Evolutionary conservation across 2,113 vertebrate species (phyloP), one percentile per base, ranked within the genome.

Genomic region (Terrapene triunguis): DNA sequence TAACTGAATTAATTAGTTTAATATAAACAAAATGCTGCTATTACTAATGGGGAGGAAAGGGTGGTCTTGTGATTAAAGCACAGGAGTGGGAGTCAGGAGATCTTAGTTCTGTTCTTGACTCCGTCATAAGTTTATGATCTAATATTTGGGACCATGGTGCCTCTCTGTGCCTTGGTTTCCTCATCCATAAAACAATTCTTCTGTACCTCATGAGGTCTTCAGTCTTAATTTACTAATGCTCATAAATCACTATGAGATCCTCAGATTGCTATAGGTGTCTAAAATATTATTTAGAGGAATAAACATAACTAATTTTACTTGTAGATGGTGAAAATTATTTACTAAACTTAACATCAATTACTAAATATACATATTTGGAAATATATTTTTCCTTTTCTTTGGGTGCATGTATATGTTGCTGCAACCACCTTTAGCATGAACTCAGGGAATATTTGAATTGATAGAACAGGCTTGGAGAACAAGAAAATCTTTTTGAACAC

Each of bases 1-100:
- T 74, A 96, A 83, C 24, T 85, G 54, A 84, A 87, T 89, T 91
- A 89, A 93, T 92, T 84, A 48, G 6, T 51, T 89, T 74, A 9
- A 22, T 87, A 17, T 82, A 47, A 92, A 89, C 25, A 88, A 91
- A 94, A 57, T 22, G 9, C n/a, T 38, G n/a, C n/a, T 54, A 5
- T 10, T 69, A 4, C 55, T 55, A 38, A 74, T 59, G 48, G 55
- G 44, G 32, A 83, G 4, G 8, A 42, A 62, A 4, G 4, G 83
- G 83, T 65, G 42, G 69, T 74, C 35, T 22, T 38, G 69, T 42
- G 69, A 5, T 74, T 42, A 74, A 38, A 42, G n/a, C n/a, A n/a
- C n/a, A 74, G 35, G 29, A 19, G 7, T 74, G 38, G 21, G 38
- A 7, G 19, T 74, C 69, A 22, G 69, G 32, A 5, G 7, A 53